Percentiles rank a stretch among this genome's conserved stretches.
Conservation (phyloP, 2,113 vertebrate genomes). For the Chauna torquata region DNA sequence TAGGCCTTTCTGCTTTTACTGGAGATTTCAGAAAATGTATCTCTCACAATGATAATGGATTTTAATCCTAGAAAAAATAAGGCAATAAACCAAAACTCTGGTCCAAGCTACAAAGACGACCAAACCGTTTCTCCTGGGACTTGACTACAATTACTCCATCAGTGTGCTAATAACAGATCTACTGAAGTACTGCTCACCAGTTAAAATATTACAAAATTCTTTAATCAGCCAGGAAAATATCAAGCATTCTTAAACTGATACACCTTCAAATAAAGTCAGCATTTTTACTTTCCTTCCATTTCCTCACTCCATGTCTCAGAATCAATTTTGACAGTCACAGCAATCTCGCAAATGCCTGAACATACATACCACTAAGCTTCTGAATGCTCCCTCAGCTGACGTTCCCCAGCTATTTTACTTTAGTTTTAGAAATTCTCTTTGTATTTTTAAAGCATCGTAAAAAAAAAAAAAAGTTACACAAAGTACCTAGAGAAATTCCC, state of each 20-base stretch:
- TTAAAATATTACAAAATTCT: neutral
- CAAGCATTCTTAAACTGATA: neutral
- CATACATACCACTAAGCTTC: neutral
- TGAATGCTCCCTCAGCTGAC: neutral
- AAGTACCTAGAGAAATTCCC: neutral
- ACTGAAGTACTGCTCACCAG: neutral
- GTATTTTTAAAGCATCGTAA: neutral
- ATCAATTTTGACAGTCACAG: neutral
- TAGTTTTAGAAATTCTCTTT: neutral
- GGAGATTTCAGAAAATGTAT: neutral
- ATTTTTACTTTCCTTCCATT: neutral
- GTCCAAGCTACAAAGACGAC: neutral
- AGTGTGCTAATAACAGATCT: neutral
- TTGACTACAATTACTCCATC: neutral
- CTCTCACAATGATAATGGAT: neutral
- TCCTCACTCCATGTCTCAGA: neutral
- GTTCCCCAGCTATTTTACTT: neutral
- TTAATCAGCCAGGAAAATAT: neutral
- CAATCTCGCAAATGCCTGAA: neutral
- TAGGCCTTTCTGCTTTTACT: neutral
- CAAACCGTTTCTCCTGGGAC: neutral
- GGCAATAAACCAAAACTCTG: neutral
- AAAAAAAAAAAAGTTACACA: neutral
- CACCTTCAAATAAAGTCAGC: neutral
- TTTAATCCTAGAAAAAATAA: conserved; percentile 20